Base-by-base conservation (phyloP, 2,888 invertebrate genomes). In the Ecliptopera silaceata region DNA sequence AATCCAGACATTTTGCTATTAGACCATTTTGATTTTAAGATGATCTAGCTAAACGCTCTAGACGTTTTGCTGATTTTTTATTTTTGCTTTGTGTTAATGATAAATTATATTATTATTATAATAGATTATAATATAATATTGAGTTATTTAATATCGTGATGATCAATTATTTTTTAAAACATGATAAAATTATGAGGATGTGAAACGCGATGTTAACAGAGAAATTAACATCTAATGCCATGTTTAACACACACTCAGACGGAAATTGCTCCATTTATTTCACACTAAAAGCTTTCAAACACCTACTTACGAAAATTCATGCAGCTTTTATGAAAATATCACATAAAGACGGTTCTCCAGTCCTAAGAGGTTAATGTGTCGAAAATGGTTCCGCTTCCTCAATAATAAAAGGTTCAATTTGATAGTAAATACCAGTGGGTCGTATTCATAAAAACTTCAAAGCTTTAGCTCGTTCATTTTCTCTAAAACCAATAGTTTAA, bases 281-380 rank as follows among this genome's bases (percentile, higher is more conserved):
- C 43, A 22, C 29, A 20, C 48, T 54, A 49, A 61, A 52, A 55
- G 57, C 50, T 55, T 13, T 46, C 32, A 46, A 52, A 34, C 34
- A 44, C 12, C 12, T 50, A 51, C 29, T 55, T 54, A 52, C 12
- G 46, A 26, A 46, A 54, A 52, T 59, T 55, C 18, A 49, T 36
- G 56, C 52, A 39, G 59, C 54, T 59, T 55, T 59, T 55, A 57
- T 49, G 54, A 43, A 54, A 51, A 59, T 51, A 32, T 20, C 49
- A 52, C 12, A 31, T 18, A 32, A 55, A 47, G 4, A 13, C 20
- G 34, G 42, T 34, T 15, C 15, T 11, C 22, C 6, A 34, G 34
- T 15, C 42, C 18, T 45, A 34, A 41, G 32, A 42, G 34, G 47
- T 17, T 42, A 41, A 45, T 45, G 31, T 18, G 17, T 29, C 11